Evolutionary conservation across 2,113 vertebrate species (phyloP), one percentile per base, ranked within the genome.

Genomic region (Calypte anna): DNA sequence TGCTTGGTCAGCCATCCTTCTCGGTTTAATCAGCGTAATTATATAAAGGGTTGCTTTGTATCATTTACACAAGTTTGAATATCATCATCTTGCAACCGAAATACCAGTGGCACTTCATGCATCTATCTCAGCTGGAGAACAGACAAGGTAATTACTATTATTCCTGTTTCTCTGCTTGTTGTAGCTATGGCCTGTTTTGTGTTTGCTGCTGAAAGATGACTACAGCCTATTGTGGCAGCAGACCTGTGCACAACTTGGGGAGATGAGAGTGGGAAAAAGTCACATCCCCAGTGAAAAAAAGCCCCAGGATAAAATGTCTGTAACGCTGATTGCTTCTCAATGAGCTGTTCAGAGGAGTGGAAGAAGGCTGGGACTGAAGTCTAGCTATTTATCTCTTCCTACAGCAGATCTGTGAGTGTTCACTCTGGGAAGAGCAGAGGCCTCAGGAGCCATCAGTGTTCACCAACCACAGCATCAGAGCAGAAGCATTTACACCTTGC

Each of bases 221-320:
- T 43, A 36, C 31, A 91, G 43, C 51, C 74, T 43, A 27, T 31
- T 58, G 70, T 23, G 66, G 67, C 54, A 77, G 82, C 3, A 3
- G 70, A 73, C 78, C 63, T 43, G 8, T 7, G 22, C 2, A 11
- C 81, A 82, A 20, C 74, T 22, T 76, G 2, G 77, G 62, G 66
- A 89, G 50, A 36, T 1, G 0, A 73, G 58, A 50, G 51, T n/a
- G 62, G 51, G 78, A 93, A 72, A 67, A 92, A 94, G 74, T 80
- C 48, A 18, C 21, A 55, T 90, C 75, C 59, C 36, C 36, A 66
- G 55, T 1, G 18, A 94, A 67, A 82, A 82, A 85, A 92, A 95
- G 70, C 89, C 82, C 82, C 70, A 15, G 94, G 75, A 94, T 90
- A 92, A 91, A 89, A 90, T 12, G 55, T 51, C 84, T 82, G 74